These are phyloP conservation scores for Byasa hedistus DNA, from an alignment of 2,888 invertebrate species.

Conservation along the genomic window DNA sequence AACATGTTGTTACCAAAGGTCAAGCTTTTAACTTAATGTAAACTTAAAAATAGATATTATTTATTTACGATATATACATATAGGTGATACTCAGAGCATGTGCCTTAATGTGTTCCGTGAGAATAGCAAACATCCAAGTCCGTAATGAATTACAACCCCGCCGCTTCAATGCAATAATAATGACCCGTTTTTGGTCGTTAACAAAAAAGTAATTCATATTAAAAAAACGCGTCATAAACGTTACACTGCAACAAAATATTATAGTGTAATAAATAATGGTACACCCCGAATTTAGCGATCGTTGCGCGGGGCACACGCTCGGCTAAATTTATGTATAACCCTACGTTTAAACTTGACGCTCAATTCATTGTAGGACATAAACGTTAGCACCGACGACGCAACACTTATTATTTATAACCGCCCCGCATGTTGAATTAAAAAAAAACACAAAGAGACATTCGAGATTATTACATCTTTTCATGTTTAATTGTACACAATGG, in stretches of 20 bases:
- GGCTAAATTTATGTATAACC: conserved; percentile 67
- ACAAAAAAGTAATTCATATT: conserved; percentile 72
- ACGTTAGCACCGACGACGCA: conserved; percentile 51
- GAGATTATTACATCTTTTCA: conserved; percentile 78
- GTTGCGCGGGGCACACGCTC: conserved; percentile 64
- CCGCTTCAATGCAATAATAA: conserved; percentile 67
- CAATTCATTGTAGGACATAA: conserved; percentile 68
- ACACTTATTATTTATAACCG: conserved; percentile 64
- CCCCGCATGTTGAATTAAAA: conserved; percentile 72
- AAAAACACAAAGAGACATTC: conserved; percentile 70
- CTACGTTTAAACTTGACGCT: conserved; percentile 74
- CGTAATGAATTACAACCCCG: conserved; percentile 67
- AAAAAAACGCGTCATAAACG: conserved; percentile 66
- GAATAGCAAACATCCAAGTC: conserved; percentile 68
- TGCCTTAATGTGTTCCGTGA: conserved; percentile 47
- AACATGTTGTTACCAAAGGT: no score
- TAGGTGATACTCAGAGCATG: not conserved
- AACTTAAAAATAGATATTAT: no score
- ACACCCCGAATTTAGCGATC: conserved; percentile 74
- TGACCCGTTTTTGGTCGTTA: conserved; percentile 67
- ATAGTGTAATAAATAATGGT: conserved; percentile 76
- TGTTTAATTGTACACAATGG: conserved; percentile 78
- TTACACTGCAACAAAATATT: conserved; percentile 75
- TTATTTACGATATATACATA: not conserved
- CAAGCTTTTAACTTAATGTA: no score